Base-by-base conservation (phyloP, 2,797 vertebrate species). In the Rhinella marina region DNA sequence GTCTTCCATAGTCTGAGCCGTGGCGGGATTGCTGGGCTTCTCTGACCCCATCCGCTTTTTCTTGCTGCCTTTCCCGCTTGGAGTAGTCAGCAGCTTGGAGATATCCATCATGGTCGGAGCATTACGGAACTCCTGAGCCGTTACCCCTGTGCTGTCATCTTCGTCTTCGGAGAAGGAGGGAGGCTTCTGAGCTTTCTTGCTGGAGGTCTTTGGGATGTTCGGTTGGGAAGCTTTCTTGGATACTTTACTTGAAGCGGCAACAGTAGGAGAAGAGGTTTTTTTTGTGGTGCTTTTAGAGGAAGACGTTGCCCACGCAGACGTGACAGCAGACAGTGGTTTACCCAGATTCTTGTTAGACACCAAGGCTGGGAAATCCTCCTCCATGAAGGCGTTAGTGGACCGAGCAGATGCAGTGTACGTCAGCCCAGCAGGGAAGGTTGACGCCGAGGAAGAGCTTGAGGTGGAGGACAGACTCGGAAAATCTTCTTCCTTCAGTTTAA, bases 341-440 rank as follows among this genome's bases (percentile, higher is more conserved):
- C 90, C 90, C 13, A 95, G 95, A 81, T 91, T 96, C 29, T 95
- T 93, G 76, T 94, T 98, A 87, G 98, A 96, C 75, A 99, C 96
- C 0, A 99, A 93, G n/a, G 98, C 98, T 0, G 98, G 98, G 87
- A 99, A 99, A 91, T 99, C 98, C 54, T 99, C 98, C 61, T 99
- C 98, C 13, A 98, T 97, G 91, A 99, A 99, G 61, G 97, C 94
- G 0, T 95, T 95, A 0, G 91, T 90, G 91, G 93, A 97, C 89
- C 91, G 95, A 1, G 95, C 84, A 0, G 96, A 95, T 0, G 95
- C 92, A 0, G 93, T 94, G 19, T 97, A 73, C 0, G 93, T 80
- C 86, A 94, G 32, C 17, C 93, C 92, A 12, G 92, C 70, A 0
- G 93, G 48, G 79, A 90, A 82, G 3, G 48, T 1, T 21, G 92